These are phyloP conservation scores for Dendroctonus valens DNA, from an alignment of 1,140 invertebrate genomes.

Conservation along the genomic window DNA sequence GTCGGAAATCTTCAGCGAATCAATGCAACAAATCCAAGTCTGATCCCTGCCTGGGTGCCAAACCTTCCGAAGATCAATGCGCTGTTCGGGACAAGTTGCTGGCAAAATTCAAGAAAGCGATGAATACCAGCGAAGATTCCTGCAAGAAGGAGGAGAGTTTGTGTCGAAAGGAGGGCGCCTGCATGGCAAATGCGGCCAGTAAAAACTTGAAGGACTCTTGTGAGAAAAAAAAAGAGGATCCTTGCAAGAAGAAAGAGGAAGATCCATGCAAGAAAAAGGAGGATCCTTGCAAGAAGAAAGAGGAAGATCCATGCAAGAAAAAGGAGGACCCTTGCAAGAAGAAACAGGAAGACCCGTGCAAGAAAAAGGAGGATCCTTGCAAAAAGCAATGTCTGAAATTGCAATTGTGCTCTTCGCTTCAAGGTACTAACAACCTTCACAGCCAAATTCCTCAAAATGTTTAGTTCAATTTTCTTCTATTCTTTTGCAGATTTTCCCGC, in stretches of 20 bases:
- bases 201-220: conserved; percentile 27
- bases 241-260: conserved; percentile 24
- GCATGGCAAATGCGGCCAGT: neutral
- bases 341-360: conserved; percentile 16
- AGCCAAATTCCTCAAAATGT: too few relatives aligned
- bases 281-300: conserved; percentile 31
- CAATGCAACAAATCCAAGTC: neutral
- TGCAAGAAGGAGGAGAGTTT: conserved; percentile 23
- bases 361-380: conserved; percentile 22
- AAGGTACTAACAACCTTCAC: neutral
- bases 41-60: neutral
- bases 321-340: conserved; percentile 27
- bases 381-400: conserved; percentile 1
- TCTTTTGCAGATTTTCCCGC: neutral
- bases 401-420: neutral
- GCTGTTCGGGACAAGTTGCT: neutral
- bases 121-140: conserved; percentile 18
- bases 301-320: conserved; percentile 22
- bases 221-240: conserved; percentile 17
- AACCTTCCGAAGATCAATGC: neutral
- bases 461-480: neutral
- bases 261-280: too few relatives aligned
- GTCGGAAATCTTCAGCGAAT: too few relatives aligned
- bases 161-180: conserved; percentile 19
- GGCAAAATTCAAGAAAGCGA: conserved; percentile 7